phyloP scores from a whole-genome alignment of 2,888 invertebrate species.

The Drosophila emarginata region DNA sequence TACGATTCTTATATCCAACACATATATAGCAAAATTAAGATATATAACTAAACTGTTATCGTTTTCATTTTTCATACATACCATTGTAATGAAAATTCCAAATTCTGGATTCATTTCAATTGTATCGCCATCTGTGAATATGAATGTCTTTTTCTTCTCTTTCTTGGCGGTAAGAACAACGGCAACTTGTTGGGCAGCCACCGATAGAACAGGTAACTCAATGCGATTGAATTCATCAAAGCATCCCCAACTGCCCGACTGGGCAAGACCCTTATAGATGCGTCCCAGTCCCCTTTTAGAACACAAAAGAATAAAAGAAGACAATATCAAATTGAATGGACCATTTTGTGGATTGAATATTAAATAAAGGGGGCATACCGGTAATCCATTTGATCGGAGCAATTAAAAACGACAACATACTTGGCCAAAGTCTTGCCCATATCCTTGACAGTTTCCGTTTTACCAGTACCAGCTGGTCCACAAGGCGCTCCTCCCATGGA shows the following conservation, averaged over 20 bases:
- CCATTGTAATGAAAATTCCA: slow-evolving; percentile 99
- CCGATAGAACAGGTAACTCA: slow-evolving; percentile 95
- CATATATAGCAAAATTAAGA: too few relatives aligned
- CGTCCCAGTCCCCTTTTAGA: slow-evolving; percentile 91
- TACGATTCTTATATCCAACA: background rate
- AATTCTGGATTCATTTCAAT: slow-evolving; percentile 97
- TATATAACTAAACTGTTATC: too few relatives aligned
- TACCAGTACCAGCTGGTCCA: slow-evolving; percentile 98
- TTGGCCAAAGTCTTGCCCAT: slow-evolving; percentile 99
- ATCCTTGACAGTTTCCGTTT: slow-evolving; percentile 98
- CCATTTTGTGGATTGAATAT: slow-evolving; percentile 32
- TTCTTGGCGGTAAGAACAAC: slow-evolving; percentile 95
- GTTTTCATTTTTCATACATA: slow-evolving; percentile 75
- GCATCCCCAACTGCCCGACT: slow-evolving; percentile 98
- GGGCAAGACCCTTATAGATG: slow-evolving; percentile 97
- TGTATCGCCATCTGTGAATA: slow-evolving; percentile 96
- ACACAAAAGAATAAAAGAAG: background rate
- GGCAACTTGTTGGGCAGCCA: slow-evolving; percentile 98
- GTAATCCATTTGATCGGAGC: slow-evolving; percentile 99
- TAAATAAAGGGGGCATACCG: slow-evolving; percentile 81
- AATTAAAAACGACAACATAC: slow-evolving; percentile 98
- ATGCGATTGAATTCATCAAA: slow-evolving; percentile 99
- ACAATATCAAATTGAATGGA: background rate
- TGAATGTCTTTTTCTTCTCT: slow-evolving; percentile 94
- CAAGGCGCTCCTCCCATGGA: slow-evolving; percentile 98